Conservation (phyloP, 2,113 vertebrate species). For the Numenius arquata region DNA sequence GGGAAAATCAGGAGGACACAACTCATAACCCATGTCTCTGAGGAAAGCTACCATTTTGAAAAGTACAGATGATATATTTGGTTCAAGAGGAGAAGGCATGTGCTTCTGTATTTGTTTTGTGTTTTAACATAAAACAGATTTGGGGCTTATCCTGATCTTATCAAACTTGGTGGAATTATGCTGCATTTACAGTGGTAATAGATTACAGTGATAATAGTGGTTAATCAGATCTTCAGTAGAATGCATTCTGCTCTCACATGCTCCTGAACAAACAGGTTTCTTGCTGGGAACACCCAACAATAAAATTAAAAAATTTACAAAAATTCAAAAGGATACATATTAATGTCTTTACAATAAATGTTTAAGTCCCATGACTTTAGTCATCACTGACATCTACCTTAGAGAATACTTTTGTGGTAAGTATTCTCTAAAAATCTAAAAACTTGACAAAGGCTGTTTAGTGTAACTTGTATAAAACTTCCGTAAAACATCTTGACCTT, state of each 20-base stretch:
- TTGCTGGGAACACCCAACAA: background rate
- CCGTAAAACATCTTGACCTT: background rate
- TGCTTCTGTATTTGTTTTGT: background rate
- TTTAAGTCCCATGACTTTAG: background rate
- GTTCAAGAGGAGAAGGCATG: background rate
- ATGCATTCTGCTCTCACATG: background rate
- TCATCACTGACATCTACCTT: background rate
- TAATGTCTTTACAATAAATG: background rate
- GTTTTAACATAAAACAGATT: background rate
- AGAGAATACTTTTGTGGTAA: background rate
- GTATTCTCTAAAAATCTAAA: background rate
- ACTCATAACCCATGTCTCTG: background rate
- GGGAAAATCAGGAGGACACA: background rate
- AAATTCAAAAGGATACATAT: background rate
- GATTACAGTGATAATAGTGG: background rate
- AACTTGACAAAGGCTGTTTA: background rate
- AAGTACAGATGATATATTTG: rapidly evolving
- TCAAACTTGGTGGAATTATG: background rate
- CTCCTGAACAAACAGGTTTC: background rate
- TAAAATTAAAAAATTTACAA: background rate
- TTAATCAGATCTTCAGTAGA: background rate
- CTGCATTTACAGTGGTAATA: background rate
- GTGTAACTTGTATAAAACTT: background rate
- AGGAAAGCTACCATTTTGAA: background rate
- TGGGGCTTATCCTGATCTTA: background rate